These are phyloP conservation scores for Pelodiscus sinensis DNA, from an alignment of 2,113 vertebrate species.

Conservation along the genomic window DNA sequence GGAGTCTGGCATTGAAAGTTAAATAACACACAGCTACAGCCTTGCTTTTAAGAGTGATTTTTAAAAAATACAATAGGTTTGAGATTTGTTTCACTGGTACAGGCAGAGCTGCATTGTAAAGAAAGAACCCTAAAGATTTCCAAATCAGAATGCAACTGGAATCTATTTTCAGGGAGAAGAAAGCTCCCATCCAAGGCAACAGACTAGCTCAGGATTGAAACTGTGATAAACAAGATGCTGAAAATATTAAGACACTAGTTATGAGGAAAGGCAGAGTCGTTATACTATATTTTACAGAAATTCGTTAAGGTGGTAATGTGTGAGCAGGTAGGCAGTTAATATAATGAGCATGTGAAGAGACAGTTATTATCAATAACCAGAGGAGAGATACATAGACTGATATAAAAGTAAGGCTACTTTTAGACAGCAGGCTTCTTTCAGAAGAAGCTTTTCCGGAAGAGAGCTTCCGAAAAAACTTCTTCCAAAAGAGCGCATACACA, in stretches of 20 bases:
- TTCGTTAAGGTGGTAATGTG: background rate
- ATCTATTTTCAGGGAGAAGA: background rate
- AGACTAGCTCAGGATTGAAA: fast-evolving
- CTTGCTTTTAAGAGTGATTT: background rate
- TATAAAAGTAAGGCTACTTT: background rate
- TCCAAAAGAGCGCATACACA: no score
- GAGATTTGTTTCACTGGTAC: constrained; percentile 34
- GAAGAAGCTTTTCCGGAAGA: no score
- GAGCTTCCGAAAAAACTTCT: no score
- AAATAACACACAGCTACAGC: constrained; percentile 32
- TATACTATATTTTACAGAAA: background rate
- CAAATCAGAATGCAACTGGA: background rate
- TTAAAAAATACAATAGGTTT: fast-evolving
- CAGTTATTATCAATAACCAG: fast-evolving
- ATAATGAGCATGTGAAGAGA: fast-evolving
- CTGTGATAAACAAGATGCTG: background rate
- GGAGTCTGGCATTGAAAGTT: constrained; percentile 31
- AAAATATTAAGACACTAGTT: background rate
- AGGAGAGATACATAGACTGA: background rate
- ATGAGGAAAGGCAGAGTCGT: background rate
- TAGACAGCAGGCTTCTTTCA: no score
- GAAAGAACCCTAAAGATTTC: background rate
- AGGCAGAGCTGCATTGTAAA: constrained; percentile 41
- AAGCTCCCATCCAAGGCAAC: background rate
- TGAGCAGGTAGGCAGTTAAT: background rate